Evolutionary conservation across 2,888 invertebrate genomes (phyloP).

Genomic region (Agriopis leucophaearia): DNA sequence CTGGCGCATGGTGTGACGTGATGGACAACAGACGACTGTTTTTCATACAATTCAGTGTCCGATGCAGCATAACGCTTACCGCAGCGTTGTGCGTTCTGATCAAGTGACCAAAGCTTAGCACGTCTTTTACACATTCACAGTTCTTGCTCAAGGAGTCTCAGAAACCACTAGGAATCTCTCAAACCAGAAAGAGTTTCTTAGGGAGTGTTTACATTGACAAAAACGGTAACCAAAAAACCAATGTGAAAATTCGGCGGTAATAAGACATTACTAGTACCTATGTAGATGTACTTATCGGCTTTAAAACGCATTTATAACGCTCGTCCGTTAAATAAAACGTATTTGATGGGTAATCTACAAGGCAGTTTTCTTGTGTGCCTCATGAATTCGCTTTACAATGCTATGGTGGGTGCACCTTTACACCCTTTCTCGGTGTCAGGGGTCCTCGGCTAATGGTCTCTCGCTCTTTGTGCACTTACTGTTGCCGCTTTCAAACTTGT

Average conservation of each 20-base stretch:
- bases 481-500: conserved; percentile 57
- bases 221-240: background rate
- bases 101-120: conserved; percentile 8
- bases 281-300: no score
- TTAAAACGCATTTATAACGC: no score
- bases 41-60: no score
- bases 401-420: conserved; percentile 32
- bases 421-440: conserved; percentile 66
- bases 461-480: conserved; percentile 55
- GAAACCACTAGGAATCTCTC: conserved; percentile 17
- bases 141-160: conserved; percentile 15
- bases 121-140: conserved; percentile 20
- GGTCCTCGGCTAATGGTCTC: conserved; percentile 68
- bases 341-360: background rate
- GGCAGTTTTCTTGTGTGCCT: background rate
- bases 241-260: no score
- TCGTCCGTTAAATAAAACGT: no score
- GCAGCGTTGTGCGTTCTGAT: no score
- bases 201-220: background rate
- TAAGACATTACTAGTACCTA: no score
- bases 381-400: background rate
- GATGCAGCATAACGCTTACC: no score
- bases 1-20: no score
- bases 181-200: conserved; percentile 2
- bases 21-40: no score